Evolutionary conservation across 1,140 invertebrate species (phyloP), one percentile per base, ranked within the genome.

Genomic region (Drosophila navojoa): DNA sequence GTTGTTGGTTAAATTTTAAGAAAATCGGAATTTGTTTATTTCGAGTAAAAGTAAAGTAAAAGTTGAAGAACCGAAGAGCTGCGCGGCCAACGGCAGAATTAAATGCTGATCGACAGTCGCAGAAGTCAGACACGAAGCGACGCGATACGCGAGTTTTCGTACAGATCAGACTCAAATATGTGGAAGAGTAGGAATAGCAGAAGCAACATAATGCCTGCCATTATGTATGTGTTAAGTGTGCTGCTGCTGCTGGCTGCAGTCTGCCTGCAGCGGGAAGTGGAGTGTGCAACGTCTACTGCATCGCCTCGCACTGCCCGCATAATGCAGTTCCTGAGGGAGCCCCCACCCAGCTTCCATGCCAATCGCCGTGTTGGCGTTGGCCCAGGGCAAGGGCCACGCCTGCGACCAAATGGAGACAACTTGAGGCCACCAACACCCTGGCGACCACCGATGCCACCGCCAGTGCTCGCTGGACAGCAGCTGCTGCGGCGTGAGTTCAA

Each of bases 31-130:
- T 73, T 82, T 86, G 68, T 82, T 89, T 75, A 76, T 82, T 80
- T 89, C 79, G 63, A 80, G 76, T 75, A 78, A 80, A 78, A 77
- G 72, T 71, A 68, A 73, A 73, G 71, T 73, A 73, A 73, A 73
- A 73, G 76, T 75, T 64, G 61, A 71, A 75, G 80, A 76, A 75
- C 25, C 61, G 57, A 38, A 62, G 58, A 44, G 66, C 77, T 52
- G 52, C 63, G 57, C 59, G 50, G 61, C 59, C 69, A 63, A 77
- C 52, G 77, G 80, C 13, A 52, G 54, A 67, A 61, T 89, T 79
- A 89, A 89, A 89, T 85, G 72, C 70, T 68, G 66, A 78, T 75
- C 76, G 80, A 80, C 84, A 66, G 79, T 67, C 64, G 85, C 71
- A 45, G 85, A 68, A 71, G 54, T 60, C 64, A 80, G 84, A 80